Base-by-base conservation (phyloP, 1,140 invertebrate genomes). In the Camponotus pennsylvanicus region DNA sequence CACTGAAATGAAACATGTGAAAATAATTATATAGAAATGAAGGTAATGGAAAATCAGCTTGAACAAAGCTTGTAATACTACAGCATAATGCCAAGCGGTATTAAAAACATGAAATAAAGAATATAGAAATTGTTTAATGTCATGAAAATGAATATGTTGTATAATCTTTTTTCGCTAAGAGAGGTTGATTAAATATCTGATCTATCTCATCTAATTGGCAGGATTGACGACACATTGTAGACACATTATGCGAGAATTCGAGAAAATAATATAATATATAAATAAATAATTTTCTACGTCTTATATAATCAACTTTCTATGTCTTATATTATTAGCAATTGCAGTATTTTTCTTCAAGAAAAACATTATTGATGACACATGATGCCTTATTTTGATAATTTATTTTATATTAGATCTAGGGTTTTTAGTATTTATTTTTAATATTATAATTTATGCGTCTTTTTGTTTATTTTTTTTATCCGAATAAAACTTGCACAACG, bases 21-120 rank as follows among this genome's bases (percentile, higher is more conserved):
- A 34, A 73, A 73, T 69, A 73, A 83, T 83, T 73, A 32, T 13
- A 11, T 18, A 32, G 45, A 73, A 71, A 59, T 59, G 15, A 34
- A 59, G 6, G 0, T 59, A 42, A 82, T 59, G 45, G 21, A n/a
- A 80, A 80, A 32, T 57, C 6, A 9, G 6, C 3, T 18, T 13
- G 34, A 18, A 64, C 8, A 40, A 42, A 69, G 1, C 7, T 70
- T 49, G 3, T 13, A 40, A 27, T 32, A 76, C 37, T 37, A 1
- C 49, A 7, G 8, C 27, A 76, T 6, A 59, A 1, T 18, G 9
- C 15, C 2, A 77, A 37, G 18, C 2, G 13, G 32, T 64, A 64
- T 42, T 9, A 76, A 40, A 73, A 37, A 7, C 27, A 21, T 37
- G 21, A 59, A 18, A 63, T 2, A 1, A 63, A 59, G 18, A 75